Conservation (phyloP, 2,113 vertebrate genomes). For the Dipodomys ordii region DNA sequence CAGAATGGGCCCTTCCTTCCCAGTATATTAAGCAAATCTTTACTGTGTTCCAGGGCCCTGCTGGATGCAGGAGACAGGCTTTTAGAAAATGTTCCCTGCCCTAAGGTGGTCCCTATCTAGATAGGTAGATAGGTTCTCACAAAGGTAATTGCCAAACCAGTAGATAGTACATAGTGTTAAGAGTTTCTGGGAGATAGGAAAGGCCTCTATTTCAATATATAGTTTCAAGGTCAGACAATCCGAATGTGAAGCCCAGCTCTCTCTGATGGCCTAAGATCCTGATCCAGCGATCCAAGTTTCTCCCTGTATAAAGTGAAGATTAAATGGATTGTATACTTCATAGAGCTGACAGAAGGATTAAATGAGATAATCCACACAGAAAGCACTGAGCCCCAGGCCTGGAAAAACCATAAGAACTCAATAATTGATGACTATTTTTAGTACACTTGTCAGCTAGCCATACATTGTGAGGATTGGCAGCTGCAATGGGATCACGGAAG, state of each 20-base stretch:
- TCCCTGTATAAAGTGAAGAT: neutral
- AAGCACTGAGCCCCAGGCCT: neutral
- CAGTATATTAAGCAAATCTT: neutral
- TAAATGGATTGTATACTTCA: neutral
- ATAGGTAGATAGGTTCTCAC: neutral
- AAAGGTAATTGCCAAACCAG: neutral
- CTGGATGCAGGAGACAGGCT: neutral
- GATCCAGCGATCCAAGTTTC: neutral
- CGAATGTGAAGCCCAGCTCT: neutral
- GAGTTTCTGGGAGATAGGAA: neutral
- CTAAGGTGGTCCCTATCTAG: neutral
- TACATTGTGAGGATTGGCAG: neutral
- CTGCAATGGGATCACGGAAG: neutral
- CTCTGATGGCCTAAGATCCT: neutral
- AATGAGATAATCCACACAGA: conserved; percentile 5
- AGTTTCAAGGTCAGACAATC: neutral
- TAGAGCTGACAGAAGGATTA: conserved; percentile 8
- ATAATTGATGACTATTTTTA: neutral
- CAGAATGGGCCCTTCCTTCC: neutral
- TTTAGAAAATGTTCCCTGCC: neutral
- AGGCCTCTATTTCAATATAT: neutral
- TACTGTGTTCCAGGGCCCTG: neutral
- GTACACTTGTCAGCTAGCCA: neutral
- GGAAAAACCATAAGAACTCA: neutral
- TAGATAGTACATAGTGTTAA: too few species aligned